Percentiles rank a stretch among this genome's conserved stretches.
Evolutionary conservation across 1,140 invertebrate species (phyloP).

Genomic region (Macrostomum lignano): DNA sequence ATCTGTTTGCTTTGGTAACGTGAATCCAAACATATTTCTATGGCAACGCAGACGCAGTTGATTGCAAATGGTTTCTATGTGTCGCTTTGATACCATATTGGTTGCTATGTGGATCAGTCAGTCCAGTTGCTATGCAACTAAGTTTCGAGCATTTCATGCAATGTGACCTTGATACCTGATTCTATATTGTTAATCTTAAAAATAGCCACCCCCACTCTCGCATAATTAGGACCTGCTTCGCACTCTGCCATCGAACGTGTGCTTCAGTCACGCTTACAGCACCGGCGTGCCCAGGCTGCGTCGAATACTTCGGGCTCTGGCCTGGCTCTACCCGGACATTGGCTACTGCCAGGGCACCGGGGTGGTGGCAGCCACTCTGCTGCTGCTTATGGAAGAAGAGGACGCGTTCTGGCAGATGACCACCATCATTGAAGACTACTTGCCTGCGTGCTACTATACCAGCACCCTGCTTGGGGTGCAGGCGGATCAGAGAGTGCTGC

Average conservation of each 20-base stretch:
- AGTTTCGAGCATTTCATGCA: background rate
- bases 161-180: background rate
- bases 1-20: too few relatives aligned
- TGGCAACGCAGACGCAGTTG: background rate
- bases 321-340: slow-evolving; percentile 91
- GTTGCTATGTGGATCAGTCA: background rate
- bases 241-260: slow-evolving; percentile 86
- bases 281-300: slow-evolving; percentile 55
- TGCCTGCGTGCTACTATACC: slow-evolving; percentile 87
- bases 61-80: background rate
- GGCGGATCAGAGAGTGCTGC: slow-evolving; percentile 68
- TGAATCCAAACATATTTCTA: too few relatives aligned
- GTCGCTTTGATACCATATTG: background rate
- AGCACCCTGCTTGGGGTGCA: slow-evolving; percentile 53
- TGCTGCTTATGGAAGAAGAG: slow-evolving; percentile 85
- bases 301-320: slow-evolving; percentile 58
- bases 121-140: background rate
- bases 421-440: slow-evolving; percentile 77
- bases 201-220: background rate
- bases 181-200: background rate
- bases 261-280: slow-evolving; percentile 62
- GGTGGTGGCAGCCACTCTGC: slow-evolving; percentile 56
- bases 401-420: slow-evolving; percentile 42
- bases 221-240: slow-evolving; percentile 46
- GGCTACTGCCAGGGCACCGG: slow-evolving; percentile 90